These are phyloP conservation scores for Anarsia innoxiella DNA, from an alignment of 2,888 invertebrate species.

Conservation along the genomic window DNA sequence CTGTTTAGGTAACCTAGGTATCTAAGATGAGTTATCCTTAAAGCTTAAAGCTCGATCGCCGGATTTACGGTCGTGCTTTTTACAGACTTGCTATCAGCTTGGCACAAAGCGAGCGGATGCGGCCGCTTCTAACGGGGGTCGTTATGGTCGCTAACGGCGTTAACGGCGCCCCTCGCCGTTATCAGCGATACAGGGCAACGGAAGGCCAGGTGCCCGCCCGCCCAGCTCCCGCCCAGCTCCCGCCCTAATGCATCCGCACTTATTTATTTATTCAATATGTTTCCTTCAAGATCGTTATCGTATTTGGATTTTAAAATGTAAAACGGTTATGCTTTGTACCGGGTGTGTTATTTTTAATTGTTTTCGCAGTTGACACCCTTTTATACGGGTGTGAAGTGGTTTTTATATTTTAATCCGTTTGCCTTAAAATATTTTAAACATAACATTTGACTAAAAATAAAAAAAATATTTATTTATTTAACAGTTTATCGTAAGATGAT, in stretches of 20 bases:
- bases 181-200: conserved; percentile 59
- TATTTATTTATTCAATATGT: conserved; percentile 67
- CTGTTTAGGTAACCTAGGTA: too few species aligned
- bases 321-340: background rate
- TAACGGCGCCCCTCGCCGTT: conserved; percentile 48
- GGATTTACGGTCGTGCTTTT: conserved; percentile 38
- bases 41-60: too few species aligned
- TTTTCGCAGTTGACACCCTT: too few species aligned
- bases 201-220: conserved; percentile 50
- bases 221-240: conserved; percentile 31
- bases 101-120: conserved; percentile 60
- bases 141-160: conserved; percentile 64
- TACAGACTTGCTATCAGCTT: conserved; percentile 23
- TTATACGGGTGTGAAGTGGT: too few species aligned
- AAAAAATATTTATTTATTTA: too few species aligned
- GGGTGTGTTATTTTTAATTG: background rate
- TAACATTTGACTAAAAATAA: too few species aligned
- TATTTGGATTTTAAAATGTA: conserved; percentile 6
- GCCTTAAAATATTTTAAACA: too few species aligned
- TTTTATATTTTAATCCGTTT: too few species aligned
- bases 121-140: conserved; percentile 66
- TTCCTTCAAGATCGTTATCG: conserved; percentile 30
- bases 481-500: too few species aligned
- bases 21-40: too few species aligned
- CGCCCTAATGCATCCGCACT: conserved; percentile 71